These are phyloP conservation scores for Sebastes reedi DNA, from an alignment of 2,797 vertebrate genomes.

Conservation along the genomic window DNA sequence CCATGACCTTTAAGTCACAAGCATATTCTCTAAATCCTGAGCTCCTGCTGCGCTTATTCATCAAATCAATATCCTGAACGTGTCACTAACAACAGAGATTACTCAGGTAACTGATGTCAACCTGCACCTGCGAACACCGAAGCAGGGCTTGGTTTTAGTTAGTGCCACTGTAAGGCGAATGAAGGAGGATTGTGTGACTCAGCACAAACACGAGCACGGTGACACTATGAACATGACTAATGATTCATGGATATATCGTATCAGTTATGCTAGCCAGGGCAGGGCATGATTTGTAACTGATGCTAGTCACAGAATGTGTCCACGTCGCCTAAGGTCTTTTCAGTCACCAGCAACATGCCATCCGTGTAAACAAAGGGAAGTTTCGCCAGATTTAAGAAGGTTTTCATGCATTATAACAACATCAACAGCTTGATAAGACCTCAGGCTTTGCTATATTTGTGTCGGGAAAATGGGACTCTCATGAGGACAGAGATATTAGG, in stretches of 20 bases:
- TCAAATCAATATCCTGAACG: neutral
- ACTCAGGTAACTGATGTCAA: neutral
- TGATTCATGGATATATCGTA: constrained; percentile 21
- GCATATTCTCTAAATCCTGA: constrained; percentile 1
- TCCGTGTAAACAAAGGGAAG: constrained; percentile 14
- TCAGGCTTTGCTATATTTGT: constrained; percentile 37
- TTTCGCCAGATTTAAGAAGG: constrained; percentile 36
- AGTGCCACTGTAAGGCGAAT: neutral
- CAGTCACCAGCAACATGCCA: constrained; percentile 5
- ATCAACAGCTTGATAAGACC: constrained; percentile 45
- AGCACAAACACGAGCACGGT: constrained; percentile 7
- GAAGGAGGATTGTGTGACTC: constrained; percentile 24
- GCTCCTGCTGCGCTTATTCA: neutral
- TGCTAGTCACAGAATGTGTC: constrained; percentile 15
- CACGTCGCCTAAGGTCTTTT: neutral
- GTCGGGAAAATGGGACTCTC: constrained; percentile 5
- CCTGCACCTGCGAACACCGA: neutral
- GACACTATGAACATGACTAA: constrained; percentile 35
- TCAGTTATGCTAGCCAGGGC: neutral
- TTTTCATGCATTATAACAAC: constrained; percentile 47
- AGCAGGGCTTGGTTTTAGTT: neutral
- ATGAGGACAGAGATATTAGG: neutral
- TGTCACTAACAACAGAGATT: constrained; percentile 4
- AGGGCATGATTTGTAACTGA: neutral
- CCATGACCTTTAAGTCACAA: constrained; percentile 27